Conservation (phyloP, 2,113 vertebrate species). For the Lethenteron reissneri region DNA sequence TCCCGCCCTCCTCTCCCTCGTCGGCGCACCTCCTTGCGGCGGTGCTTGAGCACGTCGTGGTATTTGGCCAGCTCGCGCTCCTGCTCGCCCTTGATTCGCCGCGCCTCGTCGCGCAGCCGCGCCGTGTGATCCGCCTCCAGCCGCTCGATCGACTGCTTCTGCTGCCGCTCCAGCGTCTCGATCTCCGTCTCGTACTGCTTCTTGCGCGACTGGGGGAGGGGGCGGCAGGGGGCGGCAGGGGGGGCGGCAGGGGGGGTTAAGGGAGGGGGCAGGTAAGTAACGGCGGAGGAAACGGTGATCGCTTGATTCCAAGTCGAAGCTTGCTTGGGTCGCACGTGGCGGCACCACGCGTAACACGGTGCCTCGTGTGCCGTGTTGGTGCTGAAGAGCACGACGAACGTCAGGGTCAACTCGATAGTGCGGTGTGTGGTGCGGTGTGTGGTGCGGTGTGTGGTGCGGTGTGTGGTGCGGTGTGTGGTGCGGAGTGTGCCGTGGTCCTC, state of each 20-base stretch:
- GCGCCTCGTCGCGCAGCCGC: conserved; percentile 69
- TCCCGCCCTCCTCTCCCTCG: background rate
- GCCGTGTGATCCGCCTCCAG: conserved; percentile 86
- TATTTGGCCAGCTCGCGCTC: conserved; percentile 79
- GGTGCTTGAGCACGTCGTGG: conserved; percentile 72
- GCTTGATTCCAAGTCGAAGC: background rate
- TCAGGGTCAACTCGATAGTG: conserved; percentile 7
- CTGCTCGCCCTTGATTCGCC: conserved; percentile 84
- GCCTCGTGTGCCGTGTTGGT: conserved; percentile 2
- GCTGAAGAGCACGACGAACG: conserved; percentile 8
- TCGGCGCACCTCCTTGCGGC: conserved; percentile 62
- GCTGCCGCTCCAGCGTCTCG: conserved; percentile 83
- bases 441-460: too few species aligned
- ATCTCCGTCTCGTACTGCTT: conserved; percentile 89
- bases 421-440: background rate
- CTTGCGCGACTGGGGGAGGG: conserved; percentile 44
- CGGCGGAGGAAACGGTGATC: background rate
- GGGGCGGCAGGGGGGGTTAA: background rate
- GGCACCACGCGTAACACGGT: too few species aligned
- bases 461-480: too few species aligned
- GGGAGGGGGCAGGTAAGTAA: background rate
- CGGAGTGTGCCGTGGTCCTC: too few species aligned
- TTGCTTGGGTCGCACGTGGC: too few species aligned
- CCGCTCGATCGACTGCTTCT: conserved; percentile 88
- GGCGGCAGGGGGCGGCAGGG: background rate